phyloP scores from a whole-genome alignment of 2,113 vertebrate genomes.

The Ramphastos sulfuratus region DNA sequence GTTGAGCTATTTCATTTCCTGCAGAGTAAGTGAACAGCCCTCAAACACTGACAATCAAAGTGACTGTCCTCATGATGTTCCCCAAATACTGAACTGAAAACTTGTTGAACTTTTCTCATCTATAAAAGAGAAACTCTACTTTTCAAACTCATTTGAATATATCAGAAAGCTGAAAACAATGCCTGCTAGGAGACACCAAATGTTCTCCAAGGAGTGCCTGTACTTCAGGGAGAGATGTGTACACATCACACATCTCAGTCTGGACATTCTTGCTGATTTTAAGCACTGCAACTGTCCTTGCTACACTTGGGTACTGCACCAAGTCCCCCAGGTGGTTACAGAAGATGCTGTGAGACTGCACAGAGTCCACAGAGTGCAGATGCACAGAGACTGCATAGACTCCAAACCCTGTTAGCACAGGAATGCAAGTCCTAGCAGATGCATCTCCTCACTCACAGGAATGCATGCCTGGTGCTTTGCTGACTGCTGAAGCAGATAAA shows the following conservation, averaged over 20 bases:
- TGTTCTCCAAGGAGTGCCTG: not conserved
- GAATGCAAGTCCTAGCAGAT: not conserved
- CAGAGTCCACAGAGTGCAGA: not conserved
- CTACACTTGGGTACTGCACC: not conserved
- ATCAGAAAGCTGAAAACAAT: not conserved
- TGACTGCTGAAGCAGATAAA: not conserved
- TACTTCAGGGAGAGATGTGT: not conserved
- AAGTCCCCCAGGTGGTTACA: not conserved
- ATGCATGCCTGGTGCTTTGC: not conserved
- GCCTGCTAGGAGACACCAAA: not conserved
- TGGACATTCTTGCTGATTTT: not conserved
- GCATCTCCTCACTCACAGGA: not conserved
- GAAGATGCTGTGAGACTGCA: not conserved
- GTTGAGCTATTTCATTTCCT: not conserved
- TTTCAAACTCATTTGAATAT: not conserved
- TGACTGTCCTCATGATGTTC: not conserved
- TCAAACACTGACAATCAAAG: not conserved
- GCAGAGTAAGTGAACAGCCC: not conserved
- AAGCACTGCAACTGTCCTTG: not conserved
- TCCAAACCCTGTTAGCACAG: not conserved
- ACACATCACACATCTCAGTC: accelerated
- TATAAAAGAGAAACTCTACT: not conserved
- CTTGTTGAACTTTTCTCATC: not conserved
- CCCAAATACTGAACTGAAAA: not conserved
- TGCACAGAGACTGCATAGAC: not conserved